Base-by-base conservation (phyloP, 2,888 invertebrate genomes). In the Eulithis testata region DNA sequence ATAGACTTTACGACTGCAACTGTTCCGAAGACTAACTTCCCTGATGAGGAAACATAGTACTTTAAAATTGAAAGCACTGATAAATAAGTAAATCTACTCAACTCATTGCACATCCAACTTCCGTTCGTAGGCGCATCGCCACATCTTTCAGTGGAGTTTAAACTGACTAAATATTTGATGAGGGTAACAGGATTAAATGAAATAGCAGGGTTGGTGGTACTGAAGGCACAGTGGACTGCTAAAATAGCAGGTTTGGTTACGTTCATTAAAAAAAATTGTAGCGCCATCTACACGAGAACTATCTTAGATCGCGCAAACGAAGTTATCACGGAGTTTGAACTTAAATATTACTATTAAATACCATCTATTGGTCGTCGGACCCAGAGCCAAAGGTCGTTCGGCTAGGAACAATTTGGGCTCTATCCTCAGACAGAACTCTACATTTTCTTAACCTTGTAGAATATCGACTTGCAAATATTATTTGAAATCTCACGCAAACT, bases 81-180 rank as follows among this genome's bases (percentile, higher is more conserved):
- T 73, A 65, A 73, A 70, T 70, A 70, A 44, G 47, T 11, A 71
- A 54, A 40, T 58, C 71, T 67, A 73, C 72, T 72, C 65, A 62
- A 77, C 78, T 80, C 78, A 78, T 79, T 84, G 82, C 82, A 82
- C 82, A 80, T 76, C 76, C 71, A 79, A 83, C 79, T 84, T 83
- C 75, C 72, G 47, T 84, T 83, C 75, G 71, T 73, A 70, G 74
- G 78, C 80, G 80, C 77, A 81, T 81, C 79, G 75, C 79, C 73
- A 79, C 81, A 79, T 83, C 80, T 85, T 85, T 85, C 85, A 84
- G 84, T 86, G 82, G 82, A 89, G 84, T 90, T 90, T 87, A 89
- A 88, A 88, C 84, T 85, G 76, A 80, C 84, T 91, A 86, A 91
- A 92, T 92, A 91, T 91, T 92, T 90, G 87, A 92, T 91, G 87